A percentile compares a stretch with the other conserved stretches of the same genome.
phyloP scores from a whole-genome alignment of 2,113 vertebrate genomes.

The Sminthopsis crassicaudata region DNA sequence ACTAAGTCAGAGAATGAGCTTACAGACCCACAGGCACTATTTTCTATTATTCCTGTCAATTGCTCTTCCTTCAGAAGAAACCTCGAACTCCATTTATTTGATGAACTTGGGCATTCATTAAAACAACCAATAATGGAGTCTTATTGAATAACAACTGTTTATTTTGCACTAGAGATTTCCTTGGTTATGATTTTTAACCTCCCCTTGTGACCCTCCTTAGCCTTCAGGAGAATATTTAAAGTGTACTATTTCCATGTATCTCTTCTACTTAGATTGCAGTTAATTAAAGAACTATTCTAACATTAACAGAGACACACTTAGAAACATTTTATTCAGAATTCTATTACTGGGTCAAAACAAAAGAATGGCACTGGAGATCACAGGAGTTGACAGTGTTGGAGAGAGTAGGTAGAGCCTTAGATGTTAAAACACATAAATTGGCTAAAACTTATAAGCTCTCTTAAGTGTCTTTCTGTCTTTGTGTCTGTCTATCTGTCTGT shows the following conservation, averaged over 20 bases:
- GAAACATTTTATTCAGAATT: conserved; percentile 46
- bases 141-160: neutral
- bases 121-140: conserved; percentile 32
- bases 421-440: conserved; percentile 39
- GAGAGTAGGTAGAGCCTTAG: neutral
- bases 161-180: conserved; percentile 8
- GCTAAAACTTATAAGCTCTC: neutral
- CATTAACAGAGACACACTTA: conserved; percentile 51
- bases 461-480: no score
- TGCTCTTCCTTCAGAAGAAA: neutral
- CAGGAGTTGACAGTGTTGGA: neutral
- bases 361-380: neutral
- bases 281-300: conserved; percentile 50
- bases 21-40: neutral
- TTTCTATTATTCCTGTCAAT: neutral
- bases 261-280: conserved; percentile 43
- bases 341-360: conserved; percentile 34
- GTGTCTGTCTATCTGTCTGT: no score
- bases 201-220: conserved; percentile 31
- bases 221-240: conserved; percentile 40
- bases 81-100: neutral
- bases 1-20: neutral
- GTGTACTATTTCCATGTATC: conserved; percentile 24
- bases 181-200: conserved; percentile 42
- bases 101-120: conserved; percentile 39